Evolutionary conservation across 1,140 invertebrate genomes (phyloP), one percentile per base, ranked within the genome.

Genomic region (Drosophila obscura): DNA sequence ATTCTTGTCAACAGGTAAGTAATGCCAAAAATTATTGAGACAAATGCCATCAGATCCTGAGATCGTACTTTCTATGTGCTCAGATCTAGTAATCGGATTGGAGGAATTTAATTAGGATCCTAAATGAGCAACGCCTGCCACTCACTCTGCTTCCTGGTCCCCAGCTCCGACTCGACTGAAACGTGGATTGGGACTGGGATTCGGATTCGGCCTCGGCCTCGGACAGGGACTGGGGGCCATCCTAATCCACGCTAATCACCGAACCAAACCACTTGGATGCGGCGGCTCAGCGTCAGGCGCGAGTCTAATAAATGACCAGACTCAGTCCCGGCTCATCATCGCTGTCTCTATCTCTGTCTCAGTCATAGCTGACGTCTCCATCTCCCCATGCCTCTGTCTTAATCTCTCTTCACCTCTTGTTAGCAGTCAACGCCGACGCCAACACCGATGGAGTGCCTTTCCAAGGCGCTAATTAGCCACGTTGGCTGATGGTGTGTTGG

Each of bases 21-120:
- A 52, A 59, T 87, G 69, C 78, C 74, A 79, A 78, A 87, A 85
- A 85, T 82, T 88, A 88, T 82, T 82, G 69, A 88, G 74, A 82
- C 73, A 79, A 76, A 82, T 88, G 74, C 73, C 83, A 65, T 43
- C 51, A 65, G 51, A 59, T 44, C 44, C 46, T 6, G 31, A 35
- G 2, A 35, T 35, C 9, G 31, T 35, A 35, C 3, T 35, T 6
- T 8, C 9, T 3, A 9, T 35, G 35, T 13, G 35, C 8, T 39
- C 35, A 13, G 4, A 39, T 13, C 4, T 39, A 13, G 35, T 39
- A 4, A 39, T 39, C 22, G 53, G 66, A 80, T 74, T 68, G 63
- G 52, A 57, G 61, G 69, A 58, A 78, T 87, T 71, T 85, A 81
- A 87, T 82, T 87, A 78, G 77, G 74, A 61, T 68, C 51, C 78